Evolutionary conservation across 2,113 vertebrate genomes (phyloP), one percentile per base, ranked within the genome.

Genomic region (Ancistrus triradiatus): DNA sequence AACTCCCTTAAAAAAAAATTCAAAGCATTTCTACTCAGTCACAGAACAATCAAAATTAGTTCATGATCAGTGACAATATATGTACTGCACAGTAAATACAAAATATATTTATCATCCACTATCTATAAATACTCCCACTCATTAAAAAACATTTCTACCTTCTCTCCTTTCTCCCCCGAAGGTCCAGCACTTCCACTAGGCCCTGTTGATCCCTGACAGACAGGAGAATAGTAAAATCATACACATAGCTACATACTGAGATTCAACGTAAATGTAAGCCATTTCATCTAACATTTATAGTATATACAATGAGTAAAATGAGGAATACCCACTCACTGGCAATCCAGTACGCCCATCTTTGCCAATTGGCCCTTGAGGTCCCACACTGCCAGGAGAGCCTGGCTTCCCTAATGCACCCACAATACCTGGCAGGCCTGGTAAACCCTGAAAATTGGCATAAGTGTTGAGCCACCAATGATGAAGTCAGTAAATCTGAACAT

Each of bases 271-370:
- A n/a, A n/a, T n/a, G n/a, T n/a, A n/a, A n/a, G n/a, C n/a, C n/a
- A n/a, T n/a, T n/a, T n/a, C n/a, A n/a, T n/a, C 27, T 31, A n/a
- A 31, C 27, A 31, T 31, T 31, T 31, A 31, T 31, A 31, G 27
- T 31, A 31, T 14, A 25, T 27, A 52, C 24, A 37, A 55, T 49
- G 22, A 59, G 46, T 19, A 42, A 40, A 55, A 61, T 42, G 31
- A 66, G 22, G 24, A 75, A 70, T 77, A 77, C 74, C 46, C 73
- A 86, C 88, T 89, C 82, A 92, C 90, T 74, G 67, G 85, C 74
- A 85, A 85, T 63, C 90, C 90, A 50, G 55, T 42, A 0, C 37
- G 80, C 25, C 88, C 90, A 10, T 55, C 27, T 44, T 58, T 60
- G 7, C 88, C 90, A 0, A 40, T 4, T 2, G 10, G 48, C 18